A percentile compares a stretch with the other conserved stretches of the same genome.
These are phyloP conservation scores for Brachypalpus laphriformis DNA, from an alignment of 2,888 invertebrate species.

Conservation along the genomic window DNA sequence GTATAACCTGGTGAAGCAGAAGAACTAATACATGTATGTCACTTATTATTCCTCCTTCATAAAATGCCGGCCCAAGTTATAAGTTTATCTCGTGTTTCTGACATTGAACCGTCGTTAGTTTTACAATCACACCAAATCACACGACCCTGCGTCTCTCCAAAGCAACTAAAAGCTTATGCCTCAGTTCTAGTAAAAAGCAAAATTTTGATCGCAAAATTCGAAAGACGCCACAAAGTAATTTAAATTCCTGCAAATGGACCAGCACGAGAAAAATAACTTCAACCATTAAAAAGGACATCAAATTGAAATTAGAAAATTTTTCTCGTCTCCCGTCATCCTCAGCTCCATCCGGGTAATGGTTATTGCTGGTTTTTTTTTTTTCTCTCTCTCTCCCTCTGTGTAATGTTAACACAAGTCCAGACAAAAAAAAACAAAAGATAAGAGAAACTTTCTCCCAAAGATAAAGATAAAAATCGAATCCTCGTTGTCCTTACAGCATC, in stretches of 20 bases:
- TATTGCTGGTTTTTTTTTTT: not conserved
- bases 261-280: constrained; percentile 23
- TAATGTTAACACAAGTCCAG: constrained; percentile 1
- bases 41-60: no score
- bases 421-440: not conserved
- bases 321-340: not conserved
- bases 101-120: no score
- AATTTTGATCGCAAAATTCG: constrained; percentile 1
- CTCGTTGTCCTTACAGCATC: constrained; percentile 18
- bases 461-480: constrained; percentile 25
- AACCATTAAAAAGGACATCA: constrained; percentile 43
- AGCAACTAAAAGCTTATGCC: no score
- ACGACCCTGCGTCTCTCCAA: no score
- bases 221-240: constrained; percentile 29
- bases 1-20: no score
- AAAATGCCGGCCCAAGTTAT: no score
- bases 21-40: no score
- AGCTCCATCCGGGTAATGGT: not conserved
- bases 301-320: constrained; percentile 45
- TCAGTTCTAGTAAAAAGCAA: not conserved
- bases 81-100: no score
- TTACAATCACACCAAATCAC: no score
- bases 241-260: constrained; percentile 20
- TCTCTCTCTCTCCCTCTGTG: not conserved
- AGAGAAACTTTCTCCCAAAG: not conserved